A percentile compares a stretch with the other conserved stretches of the same genome.
Evolutionary conservation across 92 coral and sea anemone genomes (phyloP).

Genomic region (Palythoa grandis): DNA sequence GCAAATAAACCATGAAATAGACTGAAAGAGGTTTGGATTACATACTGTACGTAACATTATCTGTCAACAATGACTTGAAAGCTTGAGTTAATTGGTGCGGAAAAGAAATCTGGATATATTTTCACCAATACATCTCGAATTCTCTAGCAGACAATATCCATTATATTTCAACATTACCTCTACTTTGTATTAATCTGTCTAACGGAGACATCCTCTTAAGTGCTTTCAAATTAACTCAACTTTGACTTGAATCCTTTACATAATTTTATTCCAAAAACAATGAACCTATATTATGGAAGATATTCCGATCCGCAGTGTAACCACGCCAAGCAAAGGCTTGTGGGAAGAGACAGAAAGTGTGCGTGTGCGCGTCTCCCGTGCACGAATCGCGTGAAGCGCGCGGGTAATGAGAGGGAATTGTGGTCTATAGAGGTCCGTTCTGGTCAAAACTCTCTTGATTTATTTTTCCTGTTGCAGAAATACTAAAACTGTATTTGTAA

Average conservation of each 20-base stretch:
- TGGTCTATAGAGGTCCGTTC: too few species aligned
- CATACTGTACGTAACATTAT: neutral
- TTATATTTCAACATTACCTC: neutral
- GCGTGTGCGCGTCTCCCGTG: neutral
- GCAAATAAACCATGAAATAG: neutral
- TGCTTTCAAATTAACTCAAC: neutral
- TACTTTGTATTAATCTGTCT: neutral
- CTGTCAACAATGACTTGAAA: constrained; percentile 30
- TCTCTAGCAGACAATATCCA: neutral
- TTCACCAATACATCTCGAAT: neutral
- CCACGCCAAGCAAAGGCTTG: constrained; percentile 37
- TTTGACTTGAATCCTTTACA: neutral
- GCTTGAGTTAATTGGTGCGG: constrained; percentile 12
- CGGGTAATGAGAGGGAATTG: neutral
- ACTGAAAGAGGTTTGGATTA: neutral
- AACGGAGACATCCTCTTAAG: neutral
- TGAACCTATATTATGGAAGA: too few species aligned
- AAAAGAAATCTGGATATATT: constrained; percentile 13
- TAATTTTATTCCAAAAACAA: neutral
- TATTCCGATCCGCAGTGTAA: constrained; percentile 6
- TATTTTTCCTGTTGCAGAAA: too few species aligned
- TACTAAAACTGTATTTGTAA: too few species aligned
- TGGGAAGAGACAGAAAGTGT: constrained; percentile 1
- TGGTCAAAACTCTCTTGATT: too few species aligned
- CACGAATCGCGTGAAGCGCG: neutral